Evolutionary conservation across 2,888 invertebrate species (phyloP), one percentile per base, ranked within the genome.

Genomic region (Rotaria sp.): DNA sequence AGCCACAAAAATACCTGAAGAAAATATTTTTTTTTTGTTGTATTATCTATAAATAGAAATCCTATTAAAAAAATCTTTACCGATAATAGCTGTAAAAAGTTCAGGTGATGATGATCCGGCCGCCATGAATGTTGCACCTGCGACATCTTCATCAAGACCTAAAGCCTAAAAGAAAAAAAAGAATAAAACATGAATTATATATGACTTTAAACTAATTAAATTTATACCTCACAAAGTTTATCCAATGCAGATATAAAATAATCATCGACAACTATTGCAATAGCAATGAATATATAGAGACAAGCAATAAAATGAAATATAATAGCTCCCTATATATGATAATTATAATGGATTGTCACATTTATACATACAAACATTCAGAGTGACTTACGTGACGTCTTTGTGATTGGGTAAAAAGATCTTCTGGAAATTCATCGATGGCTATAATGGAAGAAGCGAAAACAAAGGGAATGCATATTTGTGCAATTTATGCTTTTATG

Each of bases 201-300:
- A 18, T 35, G 2, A 57, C 10, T 45, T 18, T 50, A 18, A 30
- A 30, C 11, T 35, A 57, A 85, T 26, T 24, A 30, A 18, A 45
- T 24, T 84, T 87, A 84, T 87, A 90, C 90, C 90, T 94, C 94
- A 91, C 95, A 95, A 91, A 96, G 94, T 91, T 93, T 94, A 91
- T 95, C 95, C 88, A 96, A 94, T 74, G 96, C 95, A 26, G 96
- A 95, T 85, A 96, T 96, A 91, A 96, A 96, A 92, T 95, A 96
- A 90, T 95, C 95, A 91, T 96, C 96, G 92, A 96, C 95, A 11
- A 96, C 95, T 88, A 96, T 94, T 15, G 95, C 95, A 87, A 96
- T 92, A 84, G 95, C 92, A 85, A 94, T 92, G 90, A 96, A 96
- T 89, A 94, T 93, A 91, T 96, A 96, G 86, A 94, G 93, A 87